Conservation (phyloP, 2,113 vertebrate genomes). For the Caracal caracal region DNA sequence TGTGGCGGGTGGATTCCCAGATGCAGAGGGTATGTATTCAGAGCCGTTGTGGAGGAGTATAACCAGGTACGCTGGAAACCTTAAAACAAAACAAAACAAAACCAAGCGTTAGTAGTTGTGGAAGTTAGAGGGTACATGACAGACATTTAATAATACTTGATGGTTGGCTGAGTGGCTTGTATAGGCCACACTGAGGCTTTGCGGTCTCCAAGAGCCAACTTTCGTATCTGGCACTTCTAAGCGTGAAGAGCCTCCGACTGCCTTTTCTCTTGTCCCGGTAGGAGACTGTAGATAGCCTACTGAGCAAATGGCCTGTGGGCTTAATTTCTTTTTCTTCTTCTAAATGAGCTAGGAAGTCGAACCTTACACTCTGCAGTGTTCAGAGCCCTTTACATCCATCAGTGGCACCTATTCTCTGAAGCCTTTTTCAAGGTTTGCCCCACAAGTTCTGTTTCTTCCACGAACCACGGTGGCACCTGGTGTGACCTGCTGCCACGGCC, state of each 20-base stretch:
- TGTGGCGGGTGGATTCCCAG: constrained; percentile 97
- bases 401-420: background rate
- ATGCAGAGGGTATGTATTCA: constrained; percentile 92
- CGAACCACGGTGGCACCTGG: background rate
- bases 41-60: background rate
- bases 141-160: background rate
- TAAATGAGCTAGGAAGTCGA: background rate
- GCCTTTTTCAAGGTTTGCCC: background rate
- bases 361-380: background rate
- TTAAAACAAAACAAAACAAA: background rate
- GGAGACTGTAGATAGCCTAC: background rate
- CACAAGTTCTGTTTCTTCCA: background rate
- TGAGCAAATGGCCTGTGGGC: background rate
- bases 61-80: background rate
- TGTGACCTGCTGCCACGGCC: background rate
- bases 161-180: background rate
- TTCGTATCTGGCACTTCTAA: background rate
- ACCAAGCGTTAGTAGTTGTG: background rate
- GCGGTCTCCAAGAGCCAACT: background rate
- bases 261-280: background rate
- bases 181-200: background rate
- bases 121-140: background rate
- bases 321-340: constrained; percentile 10
- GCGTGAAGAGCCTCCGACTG: background rate
- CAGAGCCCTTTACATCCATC: background rate